Percentiles rank a stretch among this genome's conserved stretches.
phyloP scores from a whole-genome alignment of 2,113 vertebrate genomes.

The Leptosomus discolor region DNA sequence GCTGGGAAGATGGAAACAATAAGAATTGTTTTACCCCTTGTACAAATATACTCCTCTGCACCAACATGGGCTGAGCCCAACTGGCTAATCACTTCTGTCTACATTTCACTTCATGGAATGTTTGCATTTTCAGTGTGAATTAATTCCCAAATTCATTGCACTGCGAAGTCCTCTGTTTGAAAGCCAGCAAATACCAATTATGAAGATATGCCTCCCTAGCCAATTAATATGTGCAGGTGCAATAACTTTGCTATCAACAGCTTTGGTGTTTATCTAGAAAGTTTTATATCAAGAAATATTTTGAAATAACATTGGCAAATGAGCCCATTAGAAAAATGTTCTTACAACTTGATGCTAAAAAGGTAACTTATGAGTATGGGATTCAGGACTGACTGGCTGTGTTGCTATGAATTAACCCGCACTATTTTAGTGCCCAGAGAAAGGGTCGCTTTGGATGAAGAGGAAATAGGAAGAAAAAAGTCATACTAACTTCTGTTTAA shows the following conservation, averaged over 20 bases:
- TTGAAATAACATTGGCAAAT: not conserved
- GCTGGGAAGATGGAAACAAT: not conserved
- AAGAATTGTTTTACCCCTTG: not conserved
- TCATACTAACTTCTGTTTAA: not conserved
- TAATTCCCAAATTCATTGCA: not conserved
- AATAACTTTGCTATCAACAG: not conserved
- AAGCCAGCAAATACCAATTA: not conserved
- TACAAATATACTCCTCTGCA: not conserved
- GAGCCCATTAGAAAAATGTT: not conserved
- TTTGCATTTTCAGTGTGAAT: not conserved
- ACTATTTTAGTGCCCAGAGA: not conserved
- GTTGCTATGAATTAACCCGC: not conserved
- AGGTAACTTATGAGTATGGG: not conserved
- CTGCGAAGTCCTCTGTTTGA: constrained; percentile 5
- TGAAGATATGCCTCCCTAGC: not conserved
- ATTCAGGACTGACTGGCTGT: not conserved
- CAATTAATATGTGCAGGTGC: constrained; percentile 31
- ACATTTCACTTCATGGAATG: not conserved
- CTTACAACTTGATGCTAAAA: not conserved
- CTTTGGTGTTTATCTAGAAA: constrained; percentile 19
- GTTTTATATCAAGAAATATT: not conserved
- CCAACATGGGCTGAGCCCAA: not conserved
- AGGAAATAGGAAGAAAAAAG: not conserved
- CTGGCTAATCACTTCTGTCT: not conserved
- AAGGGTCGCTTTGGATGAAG: not conserved